Evolutionary conservation across 2,797 vertebrate species (phyloP).

Genomic region (Coregonus ussuriensis): DNA sequence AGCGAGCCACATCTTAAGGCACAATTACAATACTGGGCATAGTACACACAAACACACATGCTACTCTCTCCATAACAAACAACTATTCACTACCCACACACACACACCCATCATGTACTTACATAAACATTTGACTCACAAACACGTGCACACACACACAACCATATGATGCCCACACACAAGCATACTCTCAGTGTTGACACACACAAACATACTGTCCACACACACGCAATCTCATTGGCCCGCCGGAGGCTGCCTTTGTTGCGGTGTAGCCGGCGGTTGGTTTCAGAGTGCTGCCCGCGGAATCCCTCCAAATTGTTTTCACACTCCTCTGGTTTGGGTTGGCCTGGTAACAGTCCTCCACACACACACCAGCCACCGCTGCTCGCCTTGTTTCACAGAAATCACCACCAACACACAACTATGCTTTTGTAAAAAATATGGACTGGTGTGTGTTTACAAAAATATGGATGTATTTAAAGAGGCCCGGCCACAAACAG

Average conservation of each 20-base stretch:
- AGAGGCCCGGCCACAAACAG: constrained; percentile 36
- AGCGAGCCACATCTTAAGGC: constrained; percentile 63
- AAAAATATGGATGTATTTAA: constrained; percentile 36
- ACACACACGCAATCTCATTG: constrained; percentile 11
- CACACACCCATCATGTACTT: background rate
- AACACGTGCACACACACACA: constrained; percentile 17
- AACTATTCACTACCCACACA: constrained; percentile 1
- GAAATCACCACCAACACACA: constrained; percentile 31
- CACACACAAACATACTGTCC: background rate
- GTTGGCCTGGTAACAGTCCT: background rate
- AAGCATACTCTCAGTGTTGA: background rate
- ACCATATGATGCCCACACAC: background rate
- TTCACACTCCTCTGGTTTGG: constrained; percentile 33
- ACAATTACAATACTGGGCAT: constrained; percentile 62
- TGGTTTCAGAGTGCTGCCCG: constrained; percentile 34
- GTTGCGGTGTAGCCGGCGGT: constrained; percentile 32
- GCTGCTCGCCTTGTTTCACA: constrained; percentile 40
- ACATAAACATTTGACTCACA: constrained; percentile 14
- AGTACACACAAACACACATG: constrained; percentile 37
- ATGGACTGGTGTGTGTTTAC: constrained; percentile 38
- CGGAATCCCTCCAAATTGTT: constrained; percentile 36
- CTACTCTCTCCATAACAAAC: background rate
- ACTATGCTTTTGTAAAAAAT: constrained; percentile 63
- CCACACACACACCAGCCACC: constrained; percentile 21
- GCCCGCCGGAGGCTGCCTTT: constrained; percentile 13